phyloP scores from a whole-genome alignment of 2,113 vertebrate species.

The Microtus richardsoni region DNA sequence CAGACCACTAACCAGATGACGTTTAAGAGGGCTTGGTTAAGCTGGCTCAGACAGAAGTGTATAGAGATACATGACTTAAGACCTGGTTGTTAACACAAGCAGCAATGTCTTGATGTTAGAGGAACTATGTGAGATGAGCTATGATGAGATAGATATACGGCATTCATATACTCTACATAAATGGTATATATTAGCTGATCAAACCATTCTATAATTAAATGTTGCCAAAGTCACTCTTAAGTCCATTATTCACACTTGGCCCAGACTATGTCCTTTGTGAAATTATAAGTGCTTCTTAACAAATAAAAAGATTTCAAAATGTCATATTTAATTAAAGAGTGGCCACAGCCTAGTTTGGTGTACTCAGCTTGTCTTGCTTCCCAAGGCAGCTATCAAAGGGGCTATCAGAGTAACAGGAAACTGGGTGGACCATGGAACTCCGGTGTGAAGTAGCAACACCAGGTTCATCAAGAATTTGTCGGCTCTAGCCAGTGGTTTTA shows the following conservation, averaged over 20 bases:
- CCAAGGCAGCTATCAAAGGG: neutral
- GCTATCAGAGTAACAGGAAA: neutral
- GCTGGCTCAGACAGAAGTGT: neutral
- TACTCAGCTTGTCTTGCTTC: neutral
- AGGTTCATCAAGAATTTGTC: neutral
- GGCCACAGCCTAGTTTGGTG: neutral
- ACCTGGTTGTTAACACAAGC: neutral
- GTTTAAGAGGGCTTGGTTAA: slow-evolving; percentile 2
- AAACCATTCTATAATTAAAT: neutral
- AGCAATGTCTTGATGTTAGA: neutral
- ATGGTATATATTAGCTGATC: neutral
- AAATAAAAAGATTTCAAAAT: neutral
- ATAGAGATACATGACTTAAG: neutral
- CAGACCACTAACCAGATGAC: neutral
- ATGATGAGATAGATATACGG: neutral
- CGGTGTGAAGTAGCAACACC: neutral
- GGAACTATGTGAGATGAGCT: neutral
- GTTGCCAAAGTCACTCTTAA: neutral
- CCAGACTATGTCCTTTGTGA: neutral
- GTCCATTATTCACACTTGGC: neutral
- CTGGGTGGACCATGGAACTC: neutral
- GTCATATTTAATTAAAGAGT: neutral
- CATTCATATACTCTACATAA: neutral
- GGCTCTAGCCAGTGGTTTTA: neutral
- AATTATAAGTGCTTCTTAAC: neutral